Base-by-base conservation (phyloP, 1,140 invertebrate genomes). In the Drosophila repletoides region DNA sequence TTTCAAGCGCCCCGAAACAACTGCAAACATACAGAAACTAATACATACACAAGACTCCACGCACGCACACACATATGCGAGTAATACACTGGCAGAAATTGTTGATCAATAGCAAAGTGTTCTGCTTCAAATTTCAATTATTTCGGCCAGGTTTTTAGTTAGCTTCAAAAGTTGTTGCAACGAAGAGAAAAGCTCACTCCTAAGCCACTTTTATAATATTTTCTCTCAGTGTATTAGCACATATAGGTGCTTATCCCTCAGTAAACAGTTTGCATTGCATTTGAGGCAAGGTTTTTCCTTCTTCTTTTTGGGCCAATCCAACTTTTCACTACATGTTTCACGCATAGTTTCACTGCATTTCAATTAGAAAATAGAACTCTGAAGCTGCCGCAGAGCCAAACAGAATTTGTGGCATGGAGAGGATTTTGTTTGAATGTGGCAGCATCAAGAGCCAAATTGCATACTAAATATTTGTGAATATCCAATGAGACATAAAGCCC, bases 331-430 rank as follows among this genome's bases (percentile, higher is more conserved):
- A 70, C 77, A 65, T 83, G 68, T 76, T 83, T 70, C 19, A 60
- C 64, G 59, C 77, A 73, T 40, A 66, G 72, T 83, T 81, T 70
- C 41, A 41, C 60, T 61, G 69, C 14, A 73, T 83, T 73, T 83
- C 64, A 83, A 84, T 84, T 77, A 77, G 46, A 51, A 56, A 67
- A 31, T 55, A 33, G 40, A 26, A 60, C n/a, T 33, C 5, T 22
- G 29, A 53, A 29, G 15, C 33, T 12, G 21, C 29, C 5, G 15
- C 34, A 36, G 46, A 29, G 24, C 28, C 19, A 26, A 28, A 46
- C 41, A 46, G n/a, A 17, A 51, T 51, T 61, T 61, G 3, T n/a
- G 15, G 10, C 15, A 40, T 40, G 3, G 14, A 12, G 14, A 9
- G 21, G 10, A 45, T 5, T 22, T n/a, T 36, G n/a, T 4, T 7